Percentiles rank a stretch among this genome's conserved stretches.
phyloP scores from a whole-genome alignment of 1,140 invertebrate species.

The Danaus plexippus region DNA sequence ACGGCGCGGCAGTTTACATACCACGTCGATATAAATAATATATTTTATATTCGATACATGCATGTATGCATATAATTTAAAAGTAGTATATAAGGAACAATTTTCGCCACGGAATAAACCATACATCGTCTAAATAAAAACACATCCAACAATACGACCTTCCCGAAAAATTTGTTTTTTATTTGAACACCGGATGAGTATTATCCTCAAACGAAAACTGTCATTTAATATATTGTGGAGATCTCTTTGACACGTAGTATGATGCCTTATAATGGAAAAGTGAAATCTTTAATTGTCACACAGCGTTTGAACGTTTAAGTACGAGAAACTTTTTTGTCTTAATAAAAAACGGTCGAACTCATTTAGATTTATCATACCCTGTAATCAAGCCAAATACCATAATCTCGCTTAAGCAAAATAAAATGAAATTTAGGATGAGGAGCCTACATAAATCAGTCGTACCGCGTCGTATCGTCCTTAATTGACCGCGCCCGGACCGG shows the following conservation, averaged over 20 bases:
- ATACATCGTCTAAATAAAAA: too few species aligned
- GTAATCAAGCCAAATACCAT: slow-evolving; percentile 7
- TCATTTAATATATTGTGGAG: too few species aligned
- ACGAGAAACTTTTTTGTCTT: too few species aligned
- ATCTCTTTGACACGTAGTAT: too few species aligned
- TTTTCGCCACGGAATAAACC: neutral
- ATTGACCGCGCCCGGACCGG: slow-evolving; percentile 23
- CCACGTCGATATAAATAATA: slow-evolving; percentile 9
- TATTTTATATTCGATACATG: slow-evolving; percentile 7
- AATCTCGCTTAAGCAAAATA: slow-evolving; percentile 1
- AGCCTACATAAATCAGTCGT: slow-evolving; percentile 27
- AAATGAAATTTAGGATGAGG: slow-evolving; percentile 1
- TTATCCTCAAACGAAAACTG: too few species aligned
- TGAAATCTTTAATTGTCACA: too few species aligned
- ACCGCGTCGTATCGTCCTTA: slow-evolving; percentile 21
- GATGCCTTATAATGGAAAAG: too few species aligned
- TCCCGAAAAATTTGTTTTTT: too few species aligned
- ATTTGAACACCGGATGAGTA: too few species aligned
- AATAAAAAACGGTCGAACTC: too few species aligned
- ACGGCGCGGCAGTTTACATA: neutral
- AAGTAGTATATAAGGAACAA: slow-evolving; percentile 9
- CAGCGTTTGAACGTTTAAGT: too few species aligned
- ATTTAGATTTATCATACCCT: slow-evolving; percentile 9
- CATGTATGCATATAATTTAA: slow-evolving; percentile 3
- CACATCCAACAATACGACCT: too few species aligned